Evolutionary conservation across 2,797 vertebrate species (phyloP), one percentile per base, ranked within the genome.

Genomic region (Botia almorhae): DNA sequence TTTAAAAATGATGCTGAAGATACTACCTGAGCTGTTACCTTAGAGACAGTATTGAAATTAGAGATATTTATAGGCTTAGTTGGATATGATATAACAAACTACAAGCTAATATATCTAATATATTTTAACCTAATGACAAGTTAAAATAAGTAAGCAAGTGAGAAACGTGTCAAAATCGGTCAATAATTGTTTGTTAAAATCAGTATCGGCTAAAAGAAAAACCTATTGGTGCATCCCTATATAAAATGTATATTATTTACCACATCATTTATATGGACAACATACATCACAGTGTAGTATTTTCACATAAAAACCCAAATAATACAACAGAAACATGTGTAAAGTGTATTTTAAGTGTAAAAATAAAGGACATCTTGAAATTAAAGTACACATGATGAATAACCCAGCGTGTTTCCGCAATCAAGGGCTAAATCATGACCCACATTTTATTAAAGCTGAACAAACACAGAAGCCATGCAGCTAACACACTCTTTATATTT

Each of bases 381-480:
- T 51, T 13, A 61, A 13, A 3, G 43, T 55, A 48, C 13, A 23
- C 1, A 61, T 7, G 12, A 10, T 16, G 21, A 61, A n/a, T 21
- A n/a, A 67, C 46, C 43, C 12, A n/a, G 39, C 21, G 12, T 69
- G 76, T 75, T 36, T 71, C 19, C 81, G 65, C 76, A 75, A 74
- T 81, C 69, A 55, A 36, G 61, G 36, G 19, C 63, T 12, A 82
- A 83, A 81, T 64, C 16, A 46, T 86, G 85, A 88, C 83, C 86
- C 84, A 87, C 68, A 84, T 87, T 86, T 74, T 58, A 11, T 51
- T 55, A 19, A 64, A 74, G 43, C 55, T 29, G 60, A 74, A 50
- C 16, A 48, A 36, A 39, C n/a, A 43, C 50, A 77, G 26, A 69
- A 82, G 82, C 82, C 8, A 65, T 46, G 13, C 17, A 74, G 81